Base-by-base conservation (phyloP, 2,113 vertebrate genomes). In the Coptodon rendalli region DNA sequence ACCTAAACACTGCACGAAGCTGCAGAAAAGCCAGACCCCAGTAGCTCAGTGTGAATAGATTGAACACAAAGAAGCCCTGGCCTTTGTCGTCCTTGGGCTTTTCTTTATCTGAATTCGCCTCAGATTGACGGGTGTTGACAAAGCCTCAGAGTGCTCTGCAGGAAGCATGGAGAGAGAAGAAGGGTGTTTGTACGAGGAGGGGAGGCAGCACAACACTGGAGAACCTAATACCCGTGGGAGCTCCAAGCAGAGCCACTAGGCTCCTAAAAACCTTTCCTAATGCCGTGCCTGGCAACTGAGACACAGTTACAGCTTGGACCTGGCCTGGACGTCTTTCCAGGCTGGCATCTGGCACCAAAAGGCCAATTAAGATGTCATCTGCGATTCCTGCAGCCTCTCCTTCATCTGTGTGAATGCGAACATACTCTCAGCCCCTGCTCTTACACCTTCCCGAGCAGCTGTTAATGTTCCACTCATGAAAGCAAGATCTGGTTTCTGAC, bases 161-260 rank as follows among this genome's bases (percentile, higher is more conserved):
- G 90, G 90, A 93, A 86, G 89, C 89, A 85, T 38, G 86, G 87
- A 71, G 86, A 11, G 82, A 53, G 86, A 85, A 57, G 71, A 63
- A 22, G 86, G 11, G 56, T 38, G 63, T 71, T 19, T 82, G 34
- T 86, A 83, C 17, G 59, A 59, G 79, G 38, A 76, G 27, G 57
- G 40, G 53, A 68, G 66, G 82, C 66, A 29, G 36, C 45, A 59
- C 80, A 86, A 86, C 84, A 80, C 56, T 82, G 71, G 66, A 93
- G 91, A 89, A 92, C 87, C 93, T 94, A 96, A 95, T 94, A 95
- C 93, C 91, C 92, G 94, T 96, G 95, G 95, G 95, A 96, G 87
- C 88, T 59, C 87, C 66, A 50, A 24, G 84, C 13, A 38, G 85
- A 93, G 92, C 86, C 91, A 88, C 59, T 22, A 17, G 71, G 73